Conservation (phyloP, 2,113 vertebrate genomes). For the Pelusios castaneus region DNA sequence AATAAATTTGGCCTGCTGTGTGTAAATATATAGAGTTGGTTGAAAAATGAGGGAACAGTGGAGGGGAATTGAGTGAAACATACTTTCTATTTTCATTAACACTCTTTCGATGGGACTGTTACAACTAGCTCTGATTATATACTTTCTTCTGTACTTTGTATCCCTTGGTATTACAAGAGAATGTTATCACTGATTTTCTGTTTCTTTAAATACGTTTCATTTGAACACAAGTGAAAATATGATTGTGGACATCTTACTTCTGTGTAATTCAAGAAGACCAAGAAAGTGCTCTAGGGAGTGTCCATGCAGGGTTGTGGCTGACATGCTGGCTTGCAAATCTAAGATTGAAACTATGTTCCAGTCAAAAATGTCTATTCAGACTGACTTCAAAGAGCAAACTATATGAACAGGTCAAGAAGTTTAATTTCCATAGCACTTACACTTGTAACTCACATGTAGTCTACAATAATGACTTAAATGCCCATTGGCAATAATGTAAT, state of each 20-base stretch:
- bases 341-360: slow-evolving; percentile 48
- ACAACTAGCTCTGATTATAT: not conserved
- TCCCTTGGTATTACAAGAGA: slow-evolving; percentile 1
- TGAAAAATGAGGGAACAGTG: too few relatives aligned
- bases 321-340: slow-evolving; percentile 60
- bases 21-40: not conserved
- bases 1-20: not conserved
- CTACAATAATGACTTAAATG: slow-evolving; percentile 65
- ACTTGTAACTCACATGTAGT: slow-evolving; percentile 66
- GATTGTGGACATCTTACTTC: not conserved
- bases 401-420: slow-evolving; percentile 67
- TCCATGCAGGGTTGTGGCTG: slow-evolving; percentile 30
- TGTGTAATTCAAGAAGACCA: not conserved
- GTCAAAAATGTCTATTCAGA: slow-evolving; percentile 73
- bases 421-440: slow-evolving; percentile 73
- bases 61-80: not conserved
- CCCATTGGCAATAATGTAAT: slow-evolving; percentile 65
- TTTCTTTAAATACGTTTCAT: not conserved
- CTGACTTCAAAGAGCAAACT: slow-evolving; percentile 70
- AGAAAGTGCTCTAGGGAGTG: slow-evolving; percentile 5
- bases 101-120: not conserved
- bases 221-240: not conserved
- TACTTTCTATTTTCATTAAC: not conserved
- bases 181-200: not conserved
- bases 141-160: not conserved